These are phyloP conservation scores for Drosophila formosana DNA, from an alignment of 2,888 invertebrate genomes.

Conservation along the genomic window DNA sequence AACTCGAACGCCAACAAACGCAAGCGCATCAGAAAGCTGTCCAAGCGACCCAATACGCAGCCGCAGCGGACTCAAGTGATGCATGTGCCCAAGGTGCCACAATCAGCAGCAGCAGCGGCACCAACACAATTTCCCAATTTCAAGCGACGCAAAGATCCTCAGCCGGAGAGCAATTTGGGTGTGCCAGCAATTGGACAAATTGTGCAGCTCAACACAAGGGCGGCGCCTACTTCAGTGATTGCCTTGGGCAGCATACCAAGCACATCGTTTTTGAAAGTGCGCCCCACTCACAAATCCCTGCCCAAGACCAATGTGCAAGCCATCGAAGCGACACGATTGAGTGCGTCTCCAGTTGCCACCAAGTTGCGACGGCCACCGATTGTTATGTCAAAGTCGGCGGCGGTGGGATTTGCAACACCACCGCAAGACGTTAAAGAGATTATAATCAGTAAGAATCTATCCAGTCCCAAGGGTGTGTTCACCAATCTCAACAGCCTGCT, in stretches of 20 bases:
- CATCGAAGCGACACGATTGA: slow-evolving; percentile 41
- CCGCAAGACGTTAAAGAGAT: slow-evolving; percentile 80
- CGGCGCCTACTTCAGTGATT: slow-evolving; percentile 58
- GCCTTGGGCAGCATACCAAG: slow-evolving; percentile 55
- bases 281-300: slow-evolving; percentile 50
- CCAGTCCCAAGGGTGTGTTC: slow-evolving; percentile 70
- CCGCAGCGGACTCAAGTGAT: slow-evolving; percentile 17
- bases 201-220: slow-evolving; percentile 55
- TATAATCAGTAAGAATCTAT: slow-evolving; percentile 78
- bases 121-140: slow-evolving; percentile 36
- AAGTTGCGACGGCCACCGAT: slow-evolving; percentile 65
- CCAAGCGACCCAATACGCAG: slow-evolving; percentile 31
- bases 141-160: slow-evolving; percentile 55
- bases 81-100: slow-evolving; percentile 22
- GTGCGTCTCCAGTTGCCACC: slow-evolving; percentile 27
- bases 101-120: slow-evolving; percentile 6
- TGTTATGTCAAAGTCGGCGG: slow-evolving; percentile 40
- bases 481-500: slow-evolving; percentile 68
- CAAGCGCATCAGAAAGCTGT: slow-evolving; percentile 63
- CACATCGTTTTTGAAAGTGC: slow-evolving; percentile 64
- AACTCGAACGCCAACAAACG: slow-evolving; percentile 77
- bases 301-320: slow-evolving; percentile 3
- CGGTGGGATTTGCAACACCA: slow-evolving; percentile 30
- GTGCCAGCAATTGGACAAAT: slow-evolving; percentile 61
- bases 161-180: slow-evolving; percentile 19